These are phyloP conservation scores for Eulemur mongoz DNA, from an alignment of 2,797 vertebrate genomes.

Conservation along the genomic window DNA sequence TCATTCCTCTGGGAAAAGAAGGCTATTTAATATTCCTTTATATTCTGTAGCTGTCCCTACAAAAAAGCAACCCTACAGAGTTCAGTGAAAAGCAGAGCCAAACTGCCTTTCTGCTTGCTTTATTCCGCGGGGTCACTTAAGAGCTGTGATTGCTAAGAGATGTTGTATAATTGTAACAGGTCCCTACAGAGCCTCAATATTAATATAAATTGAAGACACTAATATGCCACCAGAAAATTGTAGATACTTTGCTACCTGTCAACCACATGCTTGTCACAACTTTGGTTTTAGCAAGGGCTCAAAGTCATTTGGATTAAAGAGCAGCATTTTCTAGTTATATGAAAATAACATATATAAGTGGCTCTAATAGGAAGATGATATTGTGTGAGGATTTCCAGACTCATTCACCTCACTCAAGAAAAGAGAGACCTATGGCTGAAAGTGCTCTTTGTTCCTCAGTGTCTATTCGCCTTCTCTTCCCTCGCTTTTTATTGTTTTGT, in stretches of 20 bases:
- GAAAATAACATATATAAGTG: not conserved
- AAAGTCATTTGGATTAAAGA: not conserved
- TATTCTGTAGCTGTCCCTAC: not conserved
- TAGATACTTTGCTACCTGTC: not conserved
- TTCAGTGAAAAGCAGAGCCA: not conserved
- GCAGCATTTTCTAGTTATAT: not conserved
- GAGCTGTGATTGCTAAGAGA: not conserved
- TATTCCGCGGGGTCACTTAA: not conserved
- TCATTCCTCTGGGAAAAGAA: not conserved
- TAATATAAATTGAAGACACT: conserved; percentile 10
- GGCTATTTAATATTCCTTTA: conserved; percentile 32
- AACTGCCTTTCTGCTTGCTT: not conserved
- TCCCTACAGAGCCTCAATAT: not conserved
- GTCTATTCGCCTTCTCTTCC: not conserved
- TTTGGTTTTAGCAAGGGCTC: not conserved
- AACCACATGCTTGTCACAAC: not conserved
- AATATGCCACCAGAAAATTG: not conserved
- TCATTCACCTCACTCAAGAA: not conserved
- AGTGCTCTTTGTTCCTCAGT: not conserved
- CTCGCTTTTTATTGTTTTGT: no score
- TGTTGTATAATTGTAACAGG: not conserved
- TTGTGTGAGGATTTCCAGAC: not conserved
- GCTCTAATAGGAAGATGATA: not conserved
- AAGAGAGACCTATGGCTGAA: not conserved
- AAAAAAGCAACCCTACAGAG: not conserved